Evolutionary conservation across 1,140 invertebrate genomes (phyloP), one percentile per base, ranked within the genome.

Genomic region (Eumaeus atala): DNA sequence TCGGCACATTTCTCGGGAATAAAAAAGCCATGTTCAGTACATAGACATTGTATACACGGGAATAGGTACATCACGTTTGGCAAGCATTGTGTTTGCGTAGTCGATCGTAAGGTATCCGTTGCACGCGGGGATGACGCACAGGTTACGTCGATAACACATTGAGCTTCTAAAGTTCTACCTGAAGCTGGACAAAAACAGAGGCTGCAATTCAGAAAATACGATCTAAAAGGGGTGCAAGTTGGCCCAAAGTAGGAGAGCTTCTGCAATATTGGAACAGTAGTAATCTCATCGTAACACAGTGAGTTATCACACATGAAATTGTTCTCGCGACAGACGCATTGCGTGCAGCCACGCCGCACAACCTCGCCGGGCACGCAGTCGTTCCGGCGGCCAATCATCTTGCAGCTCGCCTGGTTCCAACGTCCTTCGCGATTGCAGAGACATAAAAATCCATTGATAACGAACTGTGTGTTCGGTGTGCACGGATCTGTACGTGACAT

Each of bases 11-110:
- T 75, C n/a, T 70, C 67, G 2, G 61, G 36, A 42, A 64, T 35
- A 49, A 84, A 79, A 11, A 59, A 49, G 3, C 80, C 80, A 9
- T 61, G 61, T 21, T 82, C 73, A 9, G 78, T 74, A 52, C 82
- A 86, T n/a, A 77, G 47, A 54, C 82, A 86, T 40, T 77, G 72
- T 0, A 77, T 51, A 50, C 82, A 86, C 3, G 68, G 67, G 14
- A 77, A 81, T 14, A 82, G 48, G 50, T 84, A 83, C 71, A 81
- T 76, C 1, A 81, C 77, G 18, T 76, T 75, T 0, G 82, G 78
- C 54, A 84, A 77, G 48, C 82, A 85, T 66, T 51, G 9, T n/a
- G 62, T 77, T 36, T 64, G 62, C 38, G 59, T 63, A 0, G 51
- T 42, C n/a, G 66, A 51, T 6, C 34, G 58, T 11, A 52, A 28